Base-by-base conservation (phyloP, 2,113 vertebrate genomes). In the Syngnathus floridae region DNA sequence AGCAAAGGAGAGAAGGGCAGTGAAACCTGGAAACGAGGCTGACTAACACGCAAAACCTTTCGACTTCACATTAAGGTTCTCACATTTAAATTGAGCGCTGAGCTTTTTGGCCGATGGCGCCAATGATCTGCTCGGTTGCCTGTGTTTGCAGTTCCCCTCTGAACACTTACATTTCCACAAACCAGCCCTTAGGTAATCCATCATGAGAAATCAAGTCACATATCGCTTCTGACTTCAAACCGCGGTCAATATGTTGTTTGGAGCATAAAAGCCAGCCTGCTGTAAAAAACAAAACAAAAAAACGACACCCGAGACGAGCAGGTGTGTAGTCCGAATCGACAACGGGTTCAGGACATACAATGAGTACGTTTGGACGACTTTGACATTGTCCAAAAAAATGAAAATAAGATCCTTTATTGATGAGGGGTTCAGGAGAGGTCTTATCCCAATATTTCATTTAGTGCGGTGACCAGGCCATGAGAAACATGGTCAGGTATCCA, bases 401-500 rank as follows among this genome's bases (percentile, higher is more conserved):
- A 45, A 58, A 62, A 54, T 51, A 31, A 65, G 57, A 51, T 38
- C 70, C 37, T 67, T 13, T 19, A 52, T 64, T 68, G 41, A 70
- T 11, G n/a, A 52, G 62, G 64, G 74, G 26, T 13, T 41, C 41
- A 14, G 12, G 46, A n/a, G 45, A 64, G 40, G 69, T 57, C 62
- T 66, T 79, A 64, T 72, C 64, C 67, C 67, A 58, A 17, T 71
- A 82, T 73, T 74, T 82, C 69, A 79, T 82, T 78, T 82, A 84
- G 59, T 73, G 62, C 76, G 69, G 69, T 79, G 81, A 83, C 76
- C 80, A 60, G 67, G 58, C 66, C 72, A 81, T 88, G 83, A 75
- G 69, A 76, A 82, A 82, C 76, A 80, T 75, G 66, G 72, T 70
- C 82, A 84, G 84, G 81, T 86, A 81, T 87, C 82, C 76, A 78